Percentiles rank a stretch among this genome's conserved stretches.
Conservation (phyloP, 1,140 invertebrate genomes). For the Glossosoma conforme region DNA sequence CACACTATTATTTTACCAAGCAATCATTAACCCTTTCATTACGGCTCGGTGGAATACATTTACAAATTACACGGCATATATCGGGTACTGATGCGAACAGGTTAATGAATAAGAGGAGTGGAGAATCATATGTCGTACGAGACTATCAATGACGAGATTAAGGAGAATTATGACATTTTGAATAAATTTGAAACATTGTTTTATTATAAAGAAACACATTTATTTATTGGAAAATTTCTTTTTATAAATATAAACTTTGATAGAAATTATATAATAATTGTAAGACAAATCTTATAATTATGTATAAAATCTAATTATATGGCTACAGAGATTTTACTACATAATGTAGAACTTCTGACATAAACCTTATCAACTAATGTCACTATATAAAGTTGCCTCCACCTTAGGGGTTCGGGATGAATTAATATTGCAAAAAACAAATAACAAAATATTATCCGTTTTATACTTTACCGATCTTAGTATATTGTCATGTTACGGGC, state of each 20-base stretch:
- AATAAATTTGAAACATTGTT: too few species aligned
- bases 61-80: too few species aligned
- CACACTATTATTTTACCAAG: too few species aligned
- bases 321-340: constrained; percentile 31
- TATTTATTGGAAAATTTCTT: constrained; percentile 31
- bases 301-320: constrained; percentile 30
- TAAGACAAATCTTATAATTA: constrained; percentile 30
- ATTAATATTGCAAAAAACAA: constrained; percentile 31
- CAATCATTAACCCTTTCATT: too few species aligned
- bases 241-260: constrained; percentile 33
- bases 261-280: constrained; percentile 33
- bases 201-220: constrained; percentile 28
- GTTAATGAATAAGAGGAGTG: too few species aligned
- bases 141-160: too few species aligned
- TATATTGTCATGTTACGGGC: constrained; percentile 20
- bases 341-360: constrained; percentile 27
- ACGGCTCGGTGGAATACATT: too few species aligned
- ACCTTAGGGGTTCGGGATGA: constrained; percentile 32
- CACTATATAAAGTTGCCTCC: constrained; percentile 32
- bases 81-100: too few species aligned
- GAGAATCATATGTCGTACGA: too few species aligned
- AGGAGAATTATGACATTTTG: too few species aligned
- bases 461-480: constrained; percentile 6
- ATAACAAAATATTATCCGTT: constrained; percentile 17
- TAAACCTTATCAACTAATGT: constrained; percentile 29